phyloP scores from a whole-genome alignment of 2,113 vertebrate genomes.

The Eudorcas thomsonii region DNA sequence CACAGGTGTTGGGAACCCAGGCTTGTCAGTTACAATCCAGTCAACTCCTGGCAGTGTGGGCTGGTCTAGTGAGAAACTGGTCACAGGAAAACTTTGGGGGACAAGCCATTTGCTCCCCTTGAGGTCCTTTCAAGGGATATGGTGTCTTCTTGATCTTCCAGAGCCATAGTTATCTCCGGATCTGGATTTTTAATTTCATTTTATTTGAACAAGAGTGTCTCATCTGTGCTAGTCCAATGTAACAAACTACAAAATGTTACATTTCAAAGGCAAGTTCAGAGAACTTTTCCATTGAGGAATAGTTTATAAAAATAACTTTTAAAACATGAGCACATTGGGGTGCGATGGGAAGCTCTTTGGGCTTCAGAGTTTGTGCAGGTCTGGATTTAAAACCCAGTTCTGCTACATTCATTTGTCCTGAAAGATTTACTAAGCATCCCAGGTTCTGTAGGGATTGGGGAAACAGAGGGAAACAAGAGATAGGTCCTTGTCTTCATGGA shows the following conservation, averaged over 20 bases:
- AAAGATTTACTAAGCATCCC: neutral
- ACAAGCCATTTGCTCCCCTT: neutral
- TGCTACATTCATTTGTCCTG: neutral
- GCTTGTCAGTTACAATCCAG: conserved; percentile 60
- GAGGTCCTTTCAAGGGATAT: neutral
- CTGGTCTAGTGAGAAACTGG: neutral
- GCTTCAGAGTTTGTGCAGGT: neutral
- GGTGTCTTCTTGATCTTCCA: neutral
- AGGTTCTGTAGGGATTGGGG: neutral
- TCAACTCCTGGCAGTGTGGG: neutral
- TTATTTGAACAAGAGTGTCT: neutral
- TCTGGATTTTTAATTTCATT: neutral
- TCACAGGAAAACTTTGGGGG: neutral
- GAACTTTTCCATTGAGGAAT: neutral
- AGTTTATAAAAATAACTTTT: neutral
- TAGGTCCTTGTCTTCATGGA: neutral
- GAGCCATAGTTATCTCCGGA: neutral
- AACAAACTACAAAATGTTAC: neutral
- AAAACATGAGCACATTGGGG: neutral
- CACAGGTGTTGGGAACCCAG: conserved; percentile 51
- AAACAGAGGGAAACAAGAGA: neutral
- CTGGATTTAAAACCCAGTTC: neutral
- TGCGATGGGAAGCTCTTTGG: neutral
- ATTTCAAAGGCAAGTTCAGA: neutral
- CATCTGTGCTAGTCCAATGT: neutral